Conservation (phyloP, 2,113 vertebrate species). For the Zapus hudsonius region DNA sequence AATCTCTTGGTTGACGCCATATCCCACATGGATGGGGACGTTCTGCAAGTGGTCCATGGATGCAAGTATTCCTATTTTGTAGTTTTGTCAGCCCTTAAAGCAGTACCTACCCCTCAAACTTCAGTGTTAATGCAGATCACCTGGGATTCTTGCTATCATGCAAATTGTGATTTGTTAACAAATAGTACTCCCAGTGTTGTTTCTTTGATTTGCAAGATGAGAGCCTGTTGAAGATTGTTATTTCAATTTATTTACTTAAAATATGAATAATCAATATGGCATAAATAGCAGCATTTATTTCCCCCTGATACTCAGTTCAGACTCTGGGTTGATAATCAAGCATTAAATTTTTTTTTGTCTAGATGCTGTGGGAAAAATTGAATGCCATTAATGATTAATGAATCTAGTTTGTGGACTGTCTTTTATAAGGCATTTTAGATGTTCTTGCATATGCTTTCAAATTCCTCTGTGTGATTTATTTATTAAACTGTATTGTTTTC, state of each 20-base stretch:
- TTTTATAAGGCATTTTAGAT: not conserved
- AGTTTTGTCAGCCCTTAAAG: not conserved
- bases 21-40: not conserved
- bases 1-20: not conserved
- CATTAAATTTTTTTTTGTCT: not conserved
- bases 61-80: not conserved
- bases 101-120: not conserved
- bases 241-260: slow-evolving; percentile 57
- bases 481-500: slow-evolving; percentile 38
- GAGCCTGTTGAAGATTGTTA: not conserved
- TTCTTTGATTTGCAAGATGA: not conserved
- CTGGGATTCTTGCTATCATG: not conserved
- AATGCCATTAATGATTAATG: slow-evolving; percentile 40
- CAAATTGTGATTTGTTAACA: slow-evolving; percentile 41
- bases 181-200: not conserved
- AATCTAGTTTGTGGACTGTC: not conserved
- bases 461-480: not conserved
- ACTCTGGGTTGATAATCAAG: slow-evolving; percentile 5
- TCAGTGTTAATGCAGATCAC: not conserved
- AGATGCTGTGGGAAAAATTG: not conserved
- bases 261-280: slow-evolving; percentile 36
- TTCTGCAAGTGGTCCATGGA: not conserved
- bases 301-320: not conserved
- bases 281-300: slow-evolving; percentile 17
- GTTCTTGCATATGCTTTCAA: not conserved